Evolutionary conservation across 92 coral and sea anemone genomes (phyloP).

Genomic region (Paramuricea clavata): DNA sequence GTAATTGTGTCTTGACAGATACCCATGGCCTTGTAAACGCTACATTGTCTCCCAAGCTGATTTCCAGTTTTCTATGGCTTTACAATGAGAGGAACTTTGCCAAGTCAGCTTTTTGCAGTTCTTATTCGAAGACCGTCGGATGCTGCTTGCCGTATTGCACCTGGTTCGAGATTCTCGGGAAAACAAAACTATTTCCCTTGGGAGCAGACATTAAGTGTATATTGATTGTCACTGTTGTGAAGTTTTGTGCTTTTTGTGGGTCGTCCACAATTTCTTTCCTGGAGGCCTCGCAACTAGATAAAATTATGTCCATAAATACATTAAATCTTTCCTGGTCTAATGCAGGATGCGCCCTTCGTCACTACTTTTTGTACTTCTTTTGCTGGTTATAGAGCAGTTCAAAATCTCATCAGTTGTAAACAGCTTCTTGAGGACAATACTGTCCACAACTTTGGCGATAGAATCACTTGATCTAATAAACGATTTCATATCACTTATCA

Average conservation of each 20-base stretch:
- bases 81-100: slow-evolving; percentile 54
- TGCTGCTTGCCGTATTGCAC: slow-evolving; percentile 52
- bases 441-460: background rate
- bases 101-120: slow-evolving; percentile 54
- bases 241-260: background rate
- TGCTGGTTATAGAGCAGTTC: background rate
- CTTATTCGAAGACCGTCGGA: slow-evolving; percentile 53
- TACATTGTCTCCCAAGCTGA: slow-evolving; percentile 44
- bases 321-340: background rate
- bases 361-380: background rate
- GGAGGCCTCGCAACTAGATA: background rate
- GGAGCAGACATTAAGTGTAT: too few relatives aligned
- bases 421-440: background rate
- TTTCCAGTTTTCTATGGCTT: slow-evolving; percentile 35
- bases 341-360: background rate
- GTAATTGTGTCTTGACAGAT: slow-evolving; percentile 55
- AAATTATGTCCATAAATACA: background rate
- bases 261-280: background rate
- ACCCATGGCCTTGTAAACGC: slow-evolving; percentile 38
- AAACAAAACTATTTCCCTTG: too few relatives aligned
- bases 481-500: background rate
- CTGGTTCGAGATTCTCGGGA: too few relatives aligned
- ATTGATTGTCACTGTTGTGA: too few relatives aligned
- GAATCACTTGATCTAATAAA: background rate
- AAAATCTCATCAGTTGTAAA: background rate